These are phyloP conservation scores for Phania funesta DNA, from an alignment of 2,888 invertebrate species.

Conservation along the genomic window DNA sequence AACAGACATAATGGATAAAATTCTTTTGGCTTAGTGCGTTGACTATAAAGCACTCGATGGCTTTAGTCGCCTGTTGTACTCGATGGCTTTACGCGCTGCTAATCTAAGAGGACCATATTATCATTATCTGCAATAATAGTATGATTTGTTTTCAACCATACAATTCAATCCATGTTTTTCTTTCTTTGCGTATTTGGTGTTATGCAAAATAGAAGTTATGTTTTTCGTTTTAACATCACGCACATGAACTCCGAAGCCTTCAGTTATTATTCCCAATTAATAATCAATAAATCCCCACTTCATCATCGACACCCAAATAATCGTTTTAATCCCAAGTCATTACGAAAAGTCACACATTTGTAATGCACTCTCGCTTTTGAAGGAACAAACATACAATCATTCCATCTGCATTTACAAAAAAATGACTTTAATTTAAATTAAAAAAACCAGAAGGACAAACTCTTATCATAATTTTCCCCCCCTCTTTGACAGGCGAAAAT, in stretches of 20 bases:
- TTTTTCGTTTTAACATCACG: neutral
- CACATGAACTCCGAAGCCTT: neutral
- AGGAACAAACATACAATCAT: neutral
- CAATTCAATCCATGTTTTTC: no score
- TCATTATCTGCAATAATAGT: no score
- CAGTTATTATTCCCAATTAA: neutral
- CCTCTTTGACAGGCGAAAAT: slow-evolving; percentile 25
- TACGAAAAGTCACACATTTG: no score
- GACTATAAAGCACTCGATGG: no score
- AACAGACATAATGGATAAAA: no score
- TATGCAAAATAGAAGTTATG: neutral
- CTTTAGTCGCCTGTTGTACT: no score
- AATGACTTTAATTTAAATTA: neutral
- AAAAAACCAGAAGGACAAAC: slow-evolving; percentile 23
- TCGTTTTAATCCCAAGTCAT: slow-evolving; percentile 40
- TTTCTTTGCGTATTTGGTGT: no score
- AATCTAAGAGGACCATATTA: no score
- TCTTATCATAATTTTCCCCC: slow-evolving; percentile 9
- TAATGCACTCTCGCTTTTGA: no score
- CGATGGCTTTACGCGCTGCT: no score
- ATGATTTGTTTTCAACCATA: no score
- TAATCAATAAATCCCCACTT: slow-evolving; percentile 38
- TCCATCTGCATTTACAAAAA: neutral
- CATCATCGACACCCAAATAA: slow-evolving; percentile 48
- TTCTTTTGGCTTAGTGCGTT: no score